A percentile compares a stretch with the other conserved stretches of the same genome.
phyloP scores from a whole-genome alignment of 2,888 invertebrate genomes.

The Hypercompe scribonia region DNA sequence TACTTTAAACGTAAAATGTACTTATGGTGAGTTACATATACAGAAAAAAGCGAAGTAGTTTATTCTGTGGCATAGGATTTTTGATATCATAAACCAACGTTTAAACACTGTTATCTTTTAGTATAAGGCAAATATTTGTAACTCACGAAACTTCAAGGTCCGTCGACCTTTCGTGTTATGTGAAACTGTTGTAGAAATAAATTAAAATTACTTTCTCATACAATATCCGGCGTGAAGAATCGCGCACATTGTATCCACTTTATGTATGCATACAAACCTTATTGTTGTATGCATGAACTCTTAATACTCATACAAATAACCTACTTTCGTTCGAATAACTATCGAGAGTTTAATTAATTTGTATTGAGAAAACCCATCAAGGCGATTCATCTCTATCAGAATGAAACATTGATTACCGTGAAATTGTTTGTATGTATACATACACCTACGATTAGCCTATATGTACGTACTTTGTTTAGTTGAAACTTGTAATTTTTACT shows the following conservation, averaged over 20 bases:
- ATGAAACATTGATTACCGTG: constrained; percentile 24
- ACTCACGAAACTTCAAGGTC: constrained; percentile 61
- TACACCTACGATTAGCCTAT: background rate
- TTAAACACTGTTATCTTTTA: constrained; percentile 57
- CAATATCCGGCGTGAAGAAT: constrained; percentile 23
- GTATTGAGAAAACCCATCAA: constrained; percentile 48
- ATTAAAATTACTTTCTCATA: constrained; percentile 23
- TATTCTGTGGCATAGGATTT: constrained; percentile 30
- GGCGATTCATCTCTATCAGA: constrained; percentile 55
- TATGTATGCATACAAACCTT: constrained; percentile 32
- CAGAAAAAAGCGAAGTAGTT: constrained; percentile 43
- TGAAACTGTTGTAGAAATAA: constrained; percentile 36
- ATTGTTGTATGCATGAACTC: constrained; percentile 19
- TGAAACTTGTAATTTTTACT: background rate
- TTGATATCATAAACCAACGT: constrained; percentile 52
- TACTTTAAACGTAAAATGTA: background rate
- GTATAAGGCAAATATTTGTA: constrained; percentile 66
- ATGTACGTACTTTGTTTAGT: background rate
- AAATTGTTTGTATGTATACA: background rate
- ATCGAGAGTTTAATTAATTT: constrained; percentile 39
- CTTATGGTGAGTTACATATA: background rate
- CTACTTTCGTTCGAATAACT: constrained; percentile 58
- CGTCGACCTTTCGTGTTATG: constrained; percentile 56
- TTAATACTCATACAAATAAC: constrained; percentile 47
- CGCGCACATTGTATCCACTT: constrained; percentile 23